These are phyloP conservation scores for Sterna hirundo DNA, from an alignment of 2,113 vertebrate species.

Conservation along the genomic window DNA sequence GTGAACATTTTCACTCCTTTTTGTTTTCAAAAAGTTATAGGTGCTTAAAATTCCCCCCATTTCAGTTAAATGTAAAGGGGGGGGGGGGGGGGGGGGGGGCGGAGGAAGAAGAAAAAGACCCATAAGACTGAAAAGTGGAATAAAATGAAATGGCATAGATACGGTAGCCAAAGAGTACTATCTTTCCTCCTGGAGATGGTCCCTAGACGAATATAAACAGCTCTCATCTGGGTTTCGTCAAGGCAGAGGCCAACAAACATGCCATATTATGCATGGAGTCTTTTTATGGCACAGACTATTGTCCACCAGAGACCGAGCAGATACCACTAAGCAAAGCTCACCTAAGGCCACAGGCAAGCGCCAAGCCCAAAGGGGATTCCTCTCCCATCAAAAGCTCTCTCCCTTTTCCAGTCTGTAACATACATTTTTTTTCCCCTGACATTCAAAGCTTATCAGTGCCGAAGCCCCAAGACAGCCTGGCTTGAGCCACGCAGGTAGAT, in stretches of 20 bases:
- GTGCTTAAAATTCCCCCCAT: neutral
- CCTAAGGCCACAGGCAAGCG: conserved; percentile 21
- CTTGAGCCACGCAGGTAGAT: neutral
- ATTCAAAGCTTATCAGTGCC: neutral
- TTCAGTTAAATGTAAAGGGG: neutral
- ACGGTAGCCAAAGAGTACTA: conserved; percentile 16
- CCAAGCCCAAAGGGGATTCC: neutral
- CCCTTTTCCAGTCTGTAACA: neutral
- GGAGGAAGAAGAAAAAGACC: neutral
- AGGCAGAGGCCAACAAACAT: conserved; percentile 33
- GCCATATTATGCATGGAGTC: conserved; percentile 4
- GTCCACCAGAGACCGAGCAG: conserved; percentile 1
- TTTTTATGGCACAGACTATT: conserved; percentile 54
- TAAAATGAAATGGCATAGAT: conserved; percentile 43
- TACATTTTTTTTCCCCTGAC: neutral
- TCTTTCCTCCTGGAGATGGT: neutral
- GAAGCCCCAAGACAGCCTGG: neutral
- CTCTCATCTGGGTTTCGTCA: neutral
- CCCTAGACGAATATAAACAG: conserved; percentile 59
- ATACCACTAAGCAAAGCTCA: conserved; percentile 49
- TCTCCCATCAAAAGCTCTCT: neutral
- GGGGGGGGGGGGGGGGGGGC: no score
- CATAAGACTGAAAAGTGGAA: conserved; percentile 33
- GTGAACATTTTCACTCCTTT: neutral
- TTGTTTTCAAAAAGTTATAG: neutral